Percentiles rank a stretch among this genome's conserved stretches.
These are phyloP conservation scores for Achroia grisella DNA, from an alignment of 1,140 invertebrate species.

Conservation along the genomic window DNA sequence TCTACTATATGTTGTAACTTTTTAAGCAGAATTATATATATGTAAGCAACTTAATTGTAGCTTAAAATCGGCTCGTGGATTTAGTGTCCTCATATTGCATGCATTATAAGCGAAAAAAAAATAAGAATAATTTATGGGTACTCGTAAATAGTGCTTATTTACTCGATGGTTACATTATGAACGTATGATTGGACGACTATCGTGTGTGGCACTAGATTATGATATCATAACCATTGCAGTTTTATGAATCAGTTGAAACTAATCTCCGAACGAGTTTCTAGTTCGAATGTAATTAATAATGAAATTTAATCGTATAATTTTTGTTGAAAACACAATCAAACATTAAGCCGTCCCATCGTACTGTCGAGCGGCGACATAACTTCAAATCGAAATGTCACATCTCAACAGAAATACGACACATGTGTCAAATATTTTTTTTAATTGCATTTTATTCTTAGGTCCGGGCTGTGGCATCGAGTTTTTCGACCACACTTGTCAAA, in stretches of 20 bases:
- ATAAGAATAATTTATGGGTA: no score
- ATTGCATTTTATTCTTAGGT: slow-evolving; percentile 13
- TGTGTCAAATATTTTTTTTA: slow-evolving; percentile 55
- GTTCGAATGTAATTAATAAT: slow-evolving; percentile 30
- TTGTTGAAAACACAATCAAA: slow-evolving; percentile 52
- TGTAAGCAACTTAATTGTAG: no score
- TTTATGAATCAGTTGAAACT: slow-evolving; percentile 18
- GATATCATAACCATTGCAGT: slow-evolving; percentile 1
- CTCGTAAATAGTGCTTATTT: no score
- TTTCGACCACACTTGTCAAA: slow-evolving; percentile 58
- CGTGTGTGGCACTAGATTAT: slow-evolving; percentile 2
- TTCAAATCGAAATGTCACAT: slow-evolving; percentile 52
- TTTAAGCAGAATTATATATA: no score
- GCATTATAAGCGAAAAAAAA: no score
- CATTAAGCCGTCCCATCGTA: slow-evolving; percentile 40
- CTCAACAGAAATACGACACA: slow-evolving; percentile 61
- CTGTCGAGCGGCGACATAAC: slow-evolving; percentile 45
- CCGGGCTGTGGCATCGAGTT: slow-evolving; percentile 24
- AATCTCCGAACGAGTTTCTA: slow-evolving; percentile 27
- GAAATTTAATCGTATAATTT: slow-evolving; percentile 49
- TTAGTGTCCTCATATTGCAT: no score
- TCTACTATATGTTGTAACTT: no score
- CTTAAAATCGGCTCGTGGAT: no score
- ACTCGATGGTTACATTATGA: no score
- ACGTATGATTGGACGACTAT: no score